Evolutionary conservation across 1,140 invertebrate species (phyloP).

Genomic region (Platorchestia sp.): DNA sequence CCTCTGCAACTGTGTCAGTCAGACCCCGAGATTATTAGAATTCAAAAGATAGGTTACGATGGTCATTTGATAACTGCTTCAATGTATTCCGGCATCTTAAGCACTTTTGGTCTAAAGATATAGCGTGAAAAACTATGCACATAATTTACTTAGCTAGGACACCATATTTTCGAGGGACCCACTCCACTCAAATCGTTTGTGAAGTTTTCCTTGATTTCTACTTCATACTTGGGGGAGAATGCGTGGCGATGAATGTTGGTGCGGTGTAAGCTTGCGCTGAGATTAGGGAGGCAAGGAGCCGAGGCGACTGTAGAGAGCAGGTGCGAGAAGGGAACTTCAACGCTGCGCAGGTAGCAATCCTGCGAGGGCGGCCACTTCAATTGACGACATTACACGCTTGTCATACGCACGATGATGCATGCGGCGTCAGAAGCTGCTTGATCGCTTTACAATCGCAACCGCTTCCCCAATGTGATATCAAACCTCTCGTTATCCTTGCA

Average conservation of each 20-base stretch:
- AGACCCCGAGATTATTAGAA: not conserved
- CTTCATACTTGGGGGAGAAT: not conserved
- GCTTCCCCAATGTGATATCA: not conserved
- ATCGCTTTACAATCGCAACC: conserved; percentile 33
- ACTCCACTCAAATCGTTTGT: too few relatives aligned
- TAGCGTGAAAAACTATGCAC: not conserved
- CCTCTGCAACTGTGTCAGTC: not conserved
- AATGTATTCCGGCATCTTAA: not conserved
- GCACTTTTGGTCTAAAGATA: not conserved
- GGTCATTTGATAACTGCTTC: not conserved
- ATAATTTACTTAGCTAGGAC: not conserved
- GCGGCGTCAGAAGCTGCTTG: conserved; percentile 15
- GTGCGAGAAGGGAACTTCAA: conserved; percentile 38
- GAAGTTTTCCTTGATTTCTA: not conserved
- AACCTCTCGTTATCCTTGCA: conserved; percentile 11
- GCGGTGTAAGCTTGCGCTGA: not conserved
- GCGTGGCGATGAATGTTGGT: not conserved
- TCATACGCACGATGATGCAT: conserved; percentile 38
- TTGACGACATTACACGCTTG: conserved; percentile 30
- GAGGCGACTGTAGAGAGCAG: not conserved
- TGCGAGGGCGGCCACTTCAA: conserved; percentile 2
- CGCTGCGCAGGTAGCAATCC: conserved; percentile 7
- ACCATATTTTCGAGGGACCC: too few relatives aligned
- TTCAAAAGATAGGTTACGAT: not conserved
- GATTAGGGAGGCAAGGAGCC: not conserved